Conservation (phyloP, 2,113 vertebrate species). For the Sialia sialis region DNA sequence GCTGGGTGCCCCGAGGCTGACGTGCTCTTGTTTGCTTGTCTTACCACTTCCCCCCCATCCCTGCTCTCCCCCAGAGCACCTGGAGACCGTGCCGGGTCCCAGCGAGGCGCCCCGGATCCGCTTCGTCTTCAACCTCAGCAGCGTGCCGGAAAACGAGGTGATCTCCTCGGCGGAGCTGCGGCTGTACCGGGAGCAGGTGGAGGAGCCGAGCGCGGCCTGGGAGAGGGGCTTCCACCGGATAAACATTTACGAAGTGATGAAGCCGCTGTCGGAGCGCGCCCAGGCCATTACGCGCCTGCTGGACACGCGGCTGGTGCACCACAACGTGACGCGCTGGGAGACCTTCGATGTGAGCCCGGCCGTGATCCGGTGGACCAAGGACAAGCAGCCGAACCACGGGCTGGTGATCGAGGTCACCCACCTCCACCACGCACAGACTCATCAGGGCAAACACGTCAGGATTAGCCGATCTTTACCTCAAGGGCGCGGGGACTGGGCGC, state of each 20-base stretch:
- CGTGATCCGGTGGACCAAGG: conserved; percentile 91
- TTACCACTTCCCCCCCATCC: background rate
- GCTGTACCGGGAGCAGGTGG: conserved; percentile 88
- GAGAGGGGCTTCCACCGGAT: conserved; percentile 86
- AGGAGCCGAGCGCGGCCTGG: conserved; percentile 67
- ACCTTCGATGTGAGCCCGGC: conserved; percentile 97
- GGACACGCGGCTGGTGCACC: conserved; percentile 92
- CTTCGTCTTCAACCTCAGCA: conserved; percentile 97
- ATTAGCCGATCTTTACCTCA: conserved; percentile 91
- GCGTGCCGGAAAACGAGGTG: conserved; percentile 92
- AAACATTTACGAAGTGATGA: conserved; percentile 96
- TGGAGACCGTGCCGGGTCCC: conserved; percentile 82
- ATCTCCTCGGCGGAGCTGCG: conserved; percentile 93
- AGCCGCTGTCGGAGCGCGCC: conserved; percentile 76
- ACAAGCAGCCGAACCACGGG: conserved; percentile 90
- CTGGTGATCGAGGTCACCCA: conserved; percentile 91
- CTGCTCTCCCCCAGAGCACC: conserved; percentile 79
- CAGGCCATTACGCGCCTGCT: conserved; percentile 91
- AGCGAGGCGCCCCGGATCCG: conserved; percentile 73
- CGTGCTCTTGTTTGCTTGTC: background rate
- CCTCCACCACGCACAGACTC: conserved; percentile 79
- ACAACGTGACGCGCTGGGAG: conserved; percentile 93
- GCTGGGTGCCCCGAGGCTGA: background rate
- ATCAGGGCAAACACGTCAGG: conserved; percentile 89
- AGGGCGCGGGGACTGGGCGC: conserved; percentile 87